Evolutionary conservation across 2,888 invertebrate genomes (phyloP), one percentile per base, ranked within the genome.

Genomic region (Sicus ferrugineus): DNA sequence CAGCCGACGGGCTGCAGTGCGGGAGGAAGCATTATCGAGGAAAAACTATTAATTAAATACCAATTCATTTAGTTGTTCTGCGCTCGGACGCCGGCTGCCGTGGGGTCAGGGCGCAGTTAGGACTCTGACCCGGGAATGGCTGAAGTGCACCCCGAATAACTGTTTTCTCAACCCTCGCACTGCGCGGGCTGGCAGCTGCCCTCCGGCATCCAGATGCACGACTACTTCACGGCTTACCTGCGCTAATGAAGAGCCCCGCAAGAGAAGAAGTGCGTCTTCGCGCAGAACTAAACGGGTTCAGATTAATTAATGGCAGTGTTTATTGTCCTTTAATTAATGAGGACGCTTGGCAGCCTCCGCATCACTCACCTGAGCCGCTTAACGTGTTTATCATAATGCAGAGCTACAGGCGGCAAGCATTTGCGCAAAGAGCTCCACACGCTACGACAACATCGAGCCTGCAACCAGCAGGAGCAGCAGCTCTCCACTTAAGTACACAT

Each of bases 31-130:
- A 79, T 82, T 81, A 83, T 82, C 83, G 83, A 80, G 79, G 82
- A 81, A 83, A 82, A 82, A 83, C 83, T 82, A 83, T 82, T 83
- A 83, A 82, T 82, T 83, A 82, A 82, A 83, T 82, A 83, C 78
- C 81, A 82, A 82, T 82, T 82, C 81, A 82, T 82, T 82, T 48
- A 34, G 52, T 80, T 81, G 79, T 77, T 79, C 78, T 79, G 38
- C 19, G 21, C 4, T 59, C 21, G 46, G 21, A 62, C n/a, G n/a
- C n/a, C n/a, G n/a, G n/a, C n/a, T n/a, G n/a, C n/a, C n/a, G n/a
- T n/a, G n/a, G n/a, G n/a, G n/a, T n/a, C n/a, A n/a, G n/a, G n/a
- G n/a, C n/a, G n/a, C 19, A 42, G 16, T 61, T 4, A 2, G 5
- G 34, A 46, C 23, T n/a, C 14, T 50, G 50, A 28, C 50, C 16